Base-by-base conservation (phyloP, 2,113 vertebrate genomes). In the Eulemur rufifrons region DNA sequence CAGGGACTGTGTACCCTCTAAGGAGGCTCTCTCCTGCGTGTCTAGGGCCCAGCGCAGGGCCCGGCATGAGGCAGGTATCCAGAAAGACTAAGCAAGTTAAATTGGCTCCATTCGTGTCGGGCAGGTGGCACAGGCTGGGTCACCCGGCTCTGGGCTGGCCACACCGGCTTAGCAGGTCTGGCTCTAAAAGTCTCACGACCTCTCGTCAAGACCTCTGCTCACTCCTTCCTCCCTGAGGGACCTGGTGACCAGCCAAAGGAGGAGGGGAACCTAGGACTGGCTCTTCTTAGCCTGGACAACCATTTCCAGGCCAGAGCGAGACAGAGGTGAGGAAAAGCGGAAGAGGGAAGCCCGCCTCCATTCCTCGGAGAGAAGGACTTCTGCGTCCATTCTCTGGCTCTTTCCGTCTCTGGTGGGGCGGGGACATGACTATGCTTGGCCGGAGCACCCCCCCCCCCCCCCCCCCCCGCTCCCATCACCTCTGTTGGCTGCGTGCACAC, bases 111-210 rank as follows among this genome's bases (percentile, higher is more conserved):
- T 86, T 45, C 63, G 87, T 83, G 59, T 11, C 50, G 37, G 82
- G 39, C 76, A 27, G n/a, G 37, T 61, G 34, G 64, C 83, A 82
- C 37, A 25, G 73, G 56, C 45, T 64, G 81, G 80, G 59, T 52
- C 64, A 87, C 83, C 56, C n/a, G 80, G 45, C 45, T 94, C 54
- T 59, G 84, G 66, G 64, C 74, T 94, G 92, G 85, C 63, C 69
- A 42, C 68, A 85, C 76, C 1, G 56, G 96, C 93, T 74, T 11
- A 85, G 64, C 91, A 96, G 96, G 71, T 89, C 77, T 81, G 47
- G 50, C 66, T 71, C 50, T 83, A 45, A 83, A 74, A 84, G 61
- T 59, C 59, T 80, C 83, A 73, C 3, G 39, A 61, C 81, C 81
- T 37, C 45, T 56, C 68, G 78, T 91, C 68, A 77, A 94, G 56